Percentiles rank a stretch among this genome's conserved stretches.
These are phyloP conservation scores for Hirudo medicinalis DNA, from an alignment of 1,140 invertebrate genomes.

Conservation along the genomic window DNA sequence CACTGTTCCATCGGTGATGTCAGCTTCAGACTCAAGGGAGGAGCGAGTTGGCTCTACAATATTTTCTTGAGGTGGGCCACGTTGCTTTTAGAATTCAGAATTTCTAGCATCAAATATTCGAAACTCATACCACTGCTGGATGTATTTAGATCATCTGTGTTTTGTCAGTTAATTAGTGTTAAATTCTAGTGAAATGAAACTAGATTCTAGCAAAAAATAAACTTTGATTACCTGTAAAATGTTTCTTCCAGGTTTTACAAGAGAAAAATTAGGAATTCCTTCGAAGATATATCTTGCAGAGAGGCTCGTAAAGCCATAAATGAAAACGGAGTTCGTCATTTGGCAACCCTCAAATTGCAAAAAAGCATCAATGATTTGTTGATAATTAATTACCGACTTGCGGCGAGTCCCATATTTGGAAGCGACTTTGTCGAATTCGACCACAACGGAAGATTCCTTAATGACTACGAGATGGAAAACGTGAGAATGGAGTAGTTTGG, in stretches of 20 bases:
- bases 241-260: not conserved
- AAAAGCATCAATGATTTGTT: not conserved
- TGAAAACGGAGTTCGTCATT: not conserved
- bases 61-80: not conserved
- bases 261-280: not conserved
- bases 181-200: no score
- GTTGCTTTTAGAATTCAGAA: no score
- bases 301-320: not conserved
- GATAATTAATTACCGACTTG: constrained; percentile 12
- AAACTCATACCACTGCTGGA: no score
- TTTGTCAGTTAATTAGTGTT: no score
- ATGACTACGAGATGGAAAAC: not conserved
- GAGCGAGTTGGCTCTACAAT: constrained; percentile 18
- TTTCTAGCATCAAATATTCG: no score
- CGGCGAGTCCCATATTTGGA: not conserved
- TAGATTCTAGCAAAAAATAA: no score
- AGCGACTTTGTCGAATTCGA: not conserved
- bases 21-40: constrained; percentile 9
- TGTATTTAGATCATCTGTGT: no score
- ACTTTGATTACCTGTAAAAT: no score
- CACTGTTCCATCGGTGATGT: not conserved
- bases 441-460: constrained; percentile 9
- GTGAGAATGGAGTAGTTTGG: no score
- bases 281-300: not conserved
- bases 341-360: not conserved